A percentile compares a stretch with the other conserved stretches of the same genome.
Conservation (phyloP, 2,888 invertebrate species). For the Tenthredo distinguenda region DNA sequence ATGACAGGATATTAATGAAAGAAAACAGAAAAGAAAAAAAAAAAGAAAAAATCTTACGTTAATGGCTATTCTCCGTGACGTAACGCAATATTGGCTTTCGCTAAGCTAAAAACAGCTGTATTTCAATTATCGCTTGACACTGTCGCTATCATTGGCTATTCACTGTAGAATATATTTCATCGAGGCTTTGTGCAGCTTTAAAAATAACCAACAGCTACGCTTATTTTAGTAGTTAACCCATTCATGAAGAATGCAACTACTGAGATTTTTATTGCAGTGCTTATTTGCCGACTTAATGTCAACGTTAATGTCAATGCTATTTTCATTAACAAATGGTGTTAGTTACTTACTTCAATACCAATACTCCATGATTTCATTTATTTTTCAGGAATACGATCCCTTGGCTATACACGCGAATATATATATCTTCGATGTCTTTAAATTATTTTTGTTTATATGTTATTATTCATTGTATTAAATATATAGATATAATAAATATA, state of each 20-base stretch:
- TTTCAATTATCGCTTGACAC: slow-evolving; percentile 37
- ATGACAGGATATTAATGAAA: slow-evolving; percentile 84
- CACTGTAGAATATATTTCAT: slow-evolving; percentile 57
- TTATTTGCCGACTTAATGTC: slow-evolving; percentile 30
- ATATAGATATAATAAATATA: slow-evolving; percentile 26
- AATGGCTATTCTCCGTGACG: slow-evolving; percentile 7
- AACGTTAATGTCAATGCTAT: slow-evolving; percentile 49
- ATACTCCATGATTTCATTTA: slow-evolving; percentile 37
- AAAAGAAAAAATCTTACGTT: neutral
- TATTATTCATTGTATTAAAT: slow-evolving; percentile 35
- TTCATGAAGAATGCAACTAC: slow-evolving; percentile 49
- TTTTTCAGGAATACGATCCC: slow-evolving; percentile 48
- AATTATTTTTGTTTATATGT: slow-evolving; percentile 50
- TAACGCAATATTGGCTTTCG: slow-evolving; percentile 10
- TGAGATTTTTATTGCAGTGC: neutral
- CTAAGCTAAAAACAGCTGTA: neutral
- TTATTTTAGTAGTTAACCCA: slow-evolving; percentile 37
- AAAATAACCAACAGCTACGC: slow-evolving; percentile 61
- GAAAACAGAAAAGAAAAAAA: neutral
- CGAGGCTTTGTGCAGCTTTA: slow-evolving; percentile 57
- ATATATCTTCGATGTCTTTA: slow-evolving; percentile 24
- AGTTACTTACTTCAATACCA: slow-evolving; percentile 9
- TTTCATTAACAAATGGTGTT: slow-evolving; percentile 47
- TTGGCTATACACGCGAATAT: slow-evolving; percentile 10
- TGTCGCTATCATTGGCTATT: slow-evolving; percentile 37